Base-by-base conservation (phyloP, 2,888 invertebrate species). In the Drosophila longiperda region DNA sequence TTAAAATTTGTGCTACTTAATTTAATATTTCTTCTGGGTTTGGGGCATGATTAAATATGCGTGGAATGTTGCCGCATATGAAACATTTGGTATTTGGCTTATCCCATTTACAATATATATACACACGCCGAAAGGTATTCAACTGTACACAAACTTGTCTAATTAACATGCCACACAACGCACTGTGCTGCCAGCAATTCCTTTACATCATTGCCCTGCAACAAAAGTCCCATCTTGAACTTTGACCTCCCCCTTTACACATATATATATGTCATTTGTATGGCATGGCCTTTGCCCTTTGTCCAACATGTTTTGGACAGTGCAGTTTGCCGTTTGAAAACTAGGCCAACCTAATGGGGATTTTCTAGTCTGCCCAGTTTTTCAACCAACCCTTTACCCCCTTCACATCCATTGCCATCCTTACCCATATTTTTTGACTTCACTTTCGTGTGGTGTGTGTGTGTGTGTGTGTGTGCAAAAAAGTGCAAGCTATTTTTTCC, bases 161-260 rank as follows among this genome's bases (percentile, higher is more conserved):
- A 85, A 85, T 85, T 85, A 85, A 83, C 83, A 83, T 74, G 73
- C 68, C 71, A 75, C 78, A 69, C 50, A 68, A 66, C 68, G 38
- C 36, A 40, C 66, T 59, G 29, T n/a, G 63, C 80, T 11, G 17
- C 53, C 45, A 62, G 65, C 58, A 64, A 58, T 48, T 34, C 60
- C 50, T 48, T 48, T 42, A 40, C 52, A 38, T 36, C 42, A 52
- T 57, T 66, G 38, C 52, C 29, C 17, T 23, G 53, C 7, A 45
- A 45, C 23, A 2, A 45, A 33, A 12, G n/a, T 1, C 4, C 38
- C 61, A 0, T 2, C n/a, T 12, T 4, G 9, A 20, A 12, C 32
- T 20, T 17, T 29, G 29, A 29, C 29, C 29, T 1, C 2, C 20
- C 26, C 29, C 7, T 38, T 20, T 20, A 55, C 60, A 36, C 49